Percentiles rank a stretch among this genome's conserved stretches.
Evolutionary conservation across 30 jellyfish, hydroid and myxozoan genomes (phyloP).

Genomic region (Rhopilema esculentum): DNA sequence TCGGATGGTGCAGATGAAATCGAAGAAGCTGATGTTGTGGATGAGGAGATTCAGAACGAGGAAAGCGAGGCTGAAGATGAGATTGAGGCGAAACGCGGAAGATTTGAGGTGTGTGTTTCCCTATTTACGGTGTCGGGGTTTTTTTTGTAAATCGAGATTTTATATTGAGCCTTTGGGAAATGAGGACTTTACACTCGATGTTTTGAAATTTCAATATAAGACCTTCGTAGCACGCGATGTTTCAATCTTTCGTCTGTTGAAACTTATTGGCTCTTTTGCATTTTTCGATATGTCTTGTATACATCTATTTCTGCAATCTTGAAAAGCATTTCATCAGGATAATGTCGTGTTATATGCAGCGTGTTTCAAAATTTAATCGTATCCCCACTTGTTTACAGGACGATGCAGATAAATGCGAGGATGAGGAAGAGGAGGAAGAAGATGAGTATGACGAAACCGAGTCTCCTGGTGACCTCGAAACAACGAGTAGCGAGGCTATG

Average conservation of each 20-base stretch:
- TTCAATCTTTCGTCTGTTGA: too few relatives aligned
- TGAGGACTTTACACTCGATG: neutral
- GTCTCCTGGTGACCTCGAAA: neutral
- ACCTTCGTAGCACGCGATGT: too few relatives aligned
- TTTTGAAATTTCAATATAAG: neutral
- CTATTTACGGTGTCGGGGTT: too few relatives aligned
- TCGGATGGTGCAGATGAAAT: slow-evolving; percentile 27
- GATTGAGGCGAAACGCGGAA: slow-evolving; percentile 30
- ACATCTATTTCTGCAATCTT: too few relatives aligned
- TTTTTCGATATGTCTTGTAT: too few relatives aligned
- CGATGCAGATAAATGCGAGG: slow-evolving; percentile 1
- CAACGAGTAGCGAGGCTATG: neutral
- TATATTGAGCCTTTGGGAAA: too few relatives aligned
- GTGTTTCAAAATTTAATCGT: neutral
- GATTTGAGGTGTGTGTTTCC: slow-evolving; percentile 43
- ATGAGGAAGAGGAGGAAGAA: slow-evolving; percentile 23
- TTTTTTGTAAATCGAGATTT: too few relatives aligned
- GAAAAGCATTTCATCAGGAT: too few relatives aligned
- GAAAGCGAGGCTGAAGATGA: slow-evolving; percentile 45
- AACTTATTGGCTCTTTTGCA: too few relatives aligned
- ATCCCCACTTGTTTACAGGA: neutral
- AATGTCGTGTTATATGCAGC: too few relatives aligned
- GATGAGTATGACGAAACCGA: slow-evolving; percentile 35
- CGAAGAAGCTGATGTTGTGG: slow-evolving; percentile 35
- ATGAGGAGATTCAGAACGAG: slow-evolving; percentile 32